A percentile compares a stretch with the other conserved stretches of the same genome.
Conservation (phyloP, 2,888 invertebrate species). For the Erebia palarica region DNA sequence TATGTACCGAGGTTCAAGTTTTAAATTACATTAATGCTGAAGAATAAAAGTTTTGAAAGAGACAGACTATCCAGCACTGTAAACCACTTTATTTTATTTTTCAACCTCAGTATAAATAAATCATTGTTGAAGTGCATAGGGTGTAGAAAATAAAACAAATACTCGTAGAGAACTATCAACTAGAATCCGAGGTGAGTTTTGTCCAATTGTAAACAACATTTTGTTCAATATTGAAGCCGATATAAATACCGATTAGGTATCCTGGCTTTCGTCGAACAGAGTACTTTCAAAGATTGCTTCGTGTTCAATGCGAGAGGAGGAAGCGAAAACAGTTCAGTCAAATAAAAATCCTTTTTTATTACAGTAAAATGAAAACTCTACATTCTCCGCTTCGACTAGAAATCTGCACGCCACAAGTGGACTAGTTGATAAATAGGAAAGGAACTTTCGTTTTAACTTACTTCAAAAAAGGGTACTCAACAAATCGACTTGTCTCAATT, state of each 20-base stretch:
- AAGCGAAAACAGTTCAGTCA: conserved; percentile 24
- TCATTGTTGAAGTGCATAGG: neutral
- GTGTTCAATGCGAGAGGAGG: conserved; percentile 41
- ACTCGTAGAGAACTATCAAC: neutral
- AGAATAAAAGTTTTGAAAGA: too few relatives aligned
- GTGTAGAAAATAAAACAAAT: neutral
- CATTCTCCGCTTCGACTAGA: too few relatives aligned
- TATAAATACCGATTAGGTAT: conserved; percentile 69
- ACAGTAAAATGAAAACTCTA: too few relatives aligned
- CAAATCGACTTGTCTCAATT: too few relatives aligned
- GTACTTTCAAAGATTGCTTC: conserved; percentile 61
- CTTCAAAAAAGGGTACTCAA: too few relatives aligned
- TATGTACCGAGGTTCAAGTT: too few relatives aligned
- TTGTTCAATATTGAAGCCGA: conserved; percentile 54
- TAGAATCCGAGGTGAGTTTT: conserved; percentile 49
- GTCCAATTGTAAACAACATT: conserved; percentile 61
- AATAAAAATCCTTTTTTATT: neutral
- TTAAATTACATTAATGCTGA: too few relatives aligned
- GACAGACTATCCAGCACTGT: too few relatives aligned
- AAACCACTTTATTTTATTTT: neutral
- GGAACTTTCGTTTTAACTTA: too few relatives aligned
- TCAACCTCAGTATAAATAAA: too few relatives aligned
- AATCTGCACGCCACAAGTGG: too few relatives aligned
- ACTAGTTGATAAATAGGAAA: too few relatives aligned
- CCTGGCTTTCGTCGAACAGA: conserved; percentile 63